Evolutionary conservation across 2,113 vertebrate species (phyloP).

Genomic region (Turnix velox): DNA sequence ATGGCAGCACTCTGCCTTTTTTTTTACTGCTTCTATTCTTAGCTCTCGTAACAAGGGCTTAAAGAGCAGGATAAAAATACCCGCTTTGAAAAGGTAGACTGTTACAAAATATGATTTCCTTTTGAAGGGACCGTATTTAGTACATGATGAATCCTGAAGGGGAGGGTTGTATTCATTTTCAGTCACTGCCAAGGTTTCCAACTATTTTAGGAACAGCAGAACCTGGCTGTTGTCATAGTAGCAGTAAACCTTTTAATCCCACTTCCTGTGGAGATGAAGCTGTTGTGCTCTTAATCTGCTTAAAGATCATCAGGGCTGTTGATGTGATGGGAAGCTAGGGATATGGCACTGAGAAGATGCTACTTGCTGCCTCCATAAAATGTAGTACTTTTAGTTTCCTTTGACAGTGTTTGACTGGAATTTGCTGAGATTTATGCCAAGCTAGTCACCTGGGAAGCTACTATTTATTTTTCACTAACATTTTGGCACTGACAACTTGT

Average conservation of each 20-base stretch:
- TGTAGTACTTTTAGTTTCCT: neutral
- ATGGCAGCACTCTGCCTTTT: conserved; percentile 22
- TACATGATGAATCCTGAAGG: neutral
- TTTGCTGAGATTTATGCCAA: neutral
- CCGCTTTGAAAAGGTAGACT: neutral
- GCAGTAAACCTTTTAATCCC: conserved; percentile 64
- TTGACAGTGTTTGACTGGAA: neutral
- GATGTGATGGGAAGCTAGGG: neutral
- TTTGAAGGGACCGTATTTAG: conserved; percentile 19
- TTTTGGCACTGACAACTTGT: neutral
- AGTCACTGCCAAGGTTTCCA: conserved; percentile 20
- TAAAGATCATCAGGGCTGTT: conserved; percentile 35
- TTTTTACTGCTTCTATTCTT: conserved; percentile 47
- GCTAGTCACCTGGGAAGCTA: neutral
- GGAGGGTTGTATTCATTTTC: neutral
- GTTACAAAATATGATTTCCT: conserved; percentile 7
- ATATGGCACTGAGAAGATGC: neutral
- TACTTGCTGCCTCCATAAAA: neutral
- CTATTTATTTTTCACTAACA: neutral
- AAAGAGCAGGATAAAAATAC: neutral
- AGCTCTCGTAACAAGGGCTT: conserved; percentile 34
- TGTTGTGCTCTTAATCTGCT: conserved; percentile 44
- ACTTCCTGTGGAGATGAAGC: conserved; percentile 54
- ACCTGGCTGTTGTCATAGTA: conserved; percentile 66
- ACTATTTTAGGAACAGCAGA: conserved; percentile 66